These are phyloP conservation scores for human (Homo sapiens) DNA, from an alignment of 2,113 vertebrate species.

Conservation along the genomic window DNA sequence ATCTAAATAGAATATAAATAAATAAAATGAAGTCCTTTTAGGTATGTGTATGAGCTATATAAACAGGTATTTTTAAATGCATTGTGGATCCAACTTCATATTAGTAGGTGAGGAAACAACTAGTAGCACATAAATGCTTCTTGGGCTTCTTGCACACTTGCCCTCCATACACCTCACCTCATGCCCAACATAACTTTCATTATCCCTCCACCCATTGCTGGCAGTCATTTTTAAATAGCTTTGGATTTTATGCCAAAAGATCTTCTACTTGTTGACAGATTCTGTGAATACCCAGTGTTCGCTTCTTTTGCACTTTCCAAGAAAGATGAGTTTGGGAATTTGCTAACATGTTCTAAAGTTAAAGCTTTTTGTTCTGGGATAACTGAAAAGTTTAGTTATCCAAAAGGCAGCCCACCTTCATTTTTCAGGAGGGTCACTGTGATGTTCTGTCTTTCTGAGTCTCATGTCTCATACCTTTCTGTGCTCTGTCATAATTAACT, in stretches of 20 bases:
- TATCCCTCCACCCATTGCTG: neutral
- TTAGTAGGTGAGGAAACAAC: neutral
- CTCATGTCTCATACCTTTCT: neutral
- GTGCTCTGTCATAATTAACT: neutral
- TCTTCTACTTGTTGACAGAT: conserved; percentile 33
- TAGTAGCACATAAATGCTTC: neutral
- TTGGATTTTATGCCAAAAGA: conserved; percentile 24
- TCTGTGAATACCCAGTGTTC: neutral
- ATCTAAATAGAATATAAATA: neutral
- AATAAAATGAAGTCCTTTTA: neutral
- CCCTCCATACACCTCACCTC: neutral
- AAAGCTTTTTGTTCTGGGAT: neutral
- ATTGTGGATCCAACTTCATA: neutral
- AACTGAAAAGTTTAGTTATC: neutral
- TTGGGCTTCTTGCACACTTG: neutral
- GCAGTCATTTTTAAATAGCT: neutral
- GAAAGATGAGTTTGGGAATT: neutral
- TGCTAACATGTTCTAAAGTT: neutral
- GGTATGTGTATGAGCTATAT: neutral
- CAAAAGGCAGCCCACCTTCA: neutral
- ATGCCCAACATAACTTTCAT: neutral
- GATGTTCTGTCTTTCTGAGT: neutral
- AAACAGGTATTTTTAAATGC: neutral
- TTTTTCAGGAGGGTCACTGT: too few relatives aligned
- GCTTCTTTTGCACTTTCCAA: neutral